Evolutionary conservation across 2,797 vertebrate genomes (phyloP), one percentile per base, ranked within the genome.

Genomic region (Sebastiscus tertius): DNA sequence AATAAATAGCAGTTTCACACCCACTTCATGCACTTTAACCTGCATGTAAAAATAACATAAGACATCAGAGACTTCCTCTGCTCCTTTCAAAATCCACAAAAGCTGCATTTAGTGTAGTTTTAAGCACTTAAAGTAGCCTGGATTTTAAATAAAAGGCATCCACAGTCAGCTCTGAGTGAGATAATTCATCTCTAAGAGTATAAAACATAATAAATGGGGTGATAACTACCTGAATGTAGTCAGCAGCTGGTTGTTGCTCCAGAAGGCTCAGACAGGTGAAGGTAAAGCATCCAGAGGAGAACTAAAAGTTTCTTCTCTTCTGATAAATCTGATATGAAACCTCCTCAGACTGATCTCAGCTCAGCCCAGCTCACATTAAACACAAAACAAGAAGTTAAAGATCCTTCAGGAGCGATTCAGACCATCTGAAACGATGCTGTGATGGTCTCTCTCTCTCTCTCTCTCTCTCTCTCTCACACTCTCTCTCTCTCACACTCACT

Each of bases 201-300:
- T 49, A 49, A 20, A 39, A 2, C 13, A 1, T 3, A 20, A 20
- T 7, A 0, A 54, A 2, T 33, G 7, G 31, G 59, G 39, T 31
- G 27, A 31, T 10, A 0, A 10, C 10, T 84, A 89, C 89, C 87
- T 87, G 80, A 36, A 10, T 59, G 77, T 31, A 24, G 66, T 9
- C 27, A 42, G 39, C 14, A 42, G 39, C 39, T 42, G 39, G 39
- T 42, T 16, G 39, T 42, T 42, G 39, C 39, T 42, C 39, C 39
- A 42, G 13, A 42, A 14, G 39, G 6, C 14, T 42, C 14, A 22
- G 14, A 24, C 55, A 1, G 29, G 1, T 0, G 29, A n/a, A 7
- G 2, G 6, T 8, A 26, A 84, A 83, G 31, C 77, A 27, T 65
- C 58, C 27, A 60, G 12, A 63, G 24, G 5, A 2, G 12, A 55